Conservation (phyloP, 2,888 invertebrate species). For the Caenorhabditis angaria region DNA sequence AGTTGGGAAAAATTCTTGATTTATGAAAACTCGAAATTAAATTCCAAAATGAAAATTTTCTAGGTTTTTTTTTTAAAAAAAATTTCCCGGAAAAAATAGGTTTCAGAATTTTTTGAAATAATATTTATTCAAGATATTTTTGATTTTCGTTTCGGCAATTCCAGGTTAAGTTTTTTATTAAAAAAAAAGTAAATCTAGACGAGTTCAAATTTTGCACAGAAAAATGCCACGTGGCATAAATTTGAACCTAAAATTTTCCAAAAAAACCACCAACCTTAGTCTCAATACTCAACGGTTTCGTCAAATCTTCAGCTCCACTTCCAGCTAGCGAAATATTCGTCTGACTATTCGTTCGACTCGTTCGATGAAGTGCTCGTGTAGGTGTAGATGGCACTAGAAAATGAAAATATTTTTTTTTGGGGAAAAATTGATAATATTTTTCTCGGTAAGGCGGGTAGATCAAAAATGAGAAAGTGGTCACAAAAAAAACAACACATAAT, state of each 20-base stretch:
- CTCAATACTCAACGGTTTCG: conserved; percentile 25
- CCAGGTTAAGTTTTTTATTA: too few species aligned
- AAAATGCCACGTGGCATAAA: neutral
- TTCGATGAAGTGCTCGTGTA: conserved; percentile 33
- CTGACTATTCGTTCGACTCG: conserved; percentile 16
- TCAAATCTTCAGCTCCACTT: conserved; percentile 11
- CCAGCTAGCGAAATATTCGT: too few species aligned
- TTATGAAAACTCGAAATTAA: too few species aligned
- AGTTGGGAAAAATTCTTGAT: too few species aligned
- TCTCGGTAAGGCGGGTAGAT: neutral
- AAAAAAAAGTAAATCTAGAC: neutral
- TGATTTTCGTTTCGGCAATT: too few species aligned
- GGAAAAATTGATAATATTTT: neutral
- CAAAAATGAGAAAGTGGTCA: neutral
- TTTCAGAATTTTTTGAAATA: too few species aligned
- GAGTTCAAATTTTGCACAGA: neutral
- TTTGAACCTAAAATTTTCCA: conserved; percentile 8
- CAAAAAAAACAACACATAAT: neutral
- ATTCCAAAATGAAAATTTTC: too few species aligned
- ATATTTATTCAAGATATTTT: too few species aligned
- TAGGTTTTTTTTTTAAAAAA: too few species aligned
- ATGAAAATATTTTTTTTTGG: neutral
- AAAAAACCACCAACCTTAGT: conserved; percentile 27
- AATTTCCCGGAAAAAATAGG: too few species aligned
- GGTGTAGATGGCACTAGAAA: conserved; percentile 36